Base-by-base conservation (phyloP, 1,140 invertebrate species). In the Bombus superbus region DNA sequence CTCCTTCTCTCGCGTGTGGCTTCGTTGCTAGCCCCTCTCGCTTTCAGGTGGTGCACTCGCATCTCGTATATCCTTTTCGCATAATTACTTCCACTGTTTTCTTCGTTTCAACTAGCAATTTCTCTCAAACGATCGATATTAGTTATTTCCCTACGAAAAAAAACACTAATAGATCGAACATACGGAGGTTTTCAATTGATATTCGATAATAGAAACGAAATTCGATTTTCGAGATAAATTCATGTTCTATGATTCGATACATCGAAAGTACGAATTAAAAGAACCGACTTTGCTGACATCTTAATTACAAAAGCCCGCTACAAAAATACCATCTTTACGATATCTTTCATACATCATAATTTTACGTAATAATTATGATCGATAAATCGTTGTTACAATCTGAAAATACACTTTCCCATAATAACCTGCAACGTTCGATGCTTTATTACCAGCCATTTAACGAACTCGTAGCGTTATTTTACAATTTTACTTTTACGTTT, bases 11-110 rank as follows among this genome's bases (percentile, higher is more conserved):
- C 84, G 40, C 79, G 28, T 59, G 3, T 25, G 13, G 25, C n/a
- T 69, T 8, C 38, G 25, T 32, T 32, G 78, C 66, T 86, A 74
- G 38, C 72, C 88, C 44, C 81, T 87, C 85, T 90, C 79, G 71
- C 66, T 84, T 71, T 90, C 89, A 85, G 88, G 73, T 85, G 77
- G 66, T 80, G 66, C 85, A 59, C 73, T 84, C 59, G 47, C 47
- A 83, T 83, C 57, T 25, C 47, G 13, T 5, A n/a, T 68, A n/a
- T 38, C 25, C 18, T 64, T 81, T 59, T 1, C 35, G 22, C 22
- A 62, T 47, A 62, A 72, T 64, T 64, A 2, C 1, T 10, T 32
- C 4, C 1, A 9, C 22, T 35, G 22, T 53, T 38, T 44, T 22
- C 10, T 9, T 28, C 18, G 25, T 57, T 22, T 25, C 18, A 6